Evolutionary conservation across 2,797 vertebrate genomes (phyloP), one percentile per base, ranked within the genome.

Genomic region (Tolypeutes matacus): DNA sequence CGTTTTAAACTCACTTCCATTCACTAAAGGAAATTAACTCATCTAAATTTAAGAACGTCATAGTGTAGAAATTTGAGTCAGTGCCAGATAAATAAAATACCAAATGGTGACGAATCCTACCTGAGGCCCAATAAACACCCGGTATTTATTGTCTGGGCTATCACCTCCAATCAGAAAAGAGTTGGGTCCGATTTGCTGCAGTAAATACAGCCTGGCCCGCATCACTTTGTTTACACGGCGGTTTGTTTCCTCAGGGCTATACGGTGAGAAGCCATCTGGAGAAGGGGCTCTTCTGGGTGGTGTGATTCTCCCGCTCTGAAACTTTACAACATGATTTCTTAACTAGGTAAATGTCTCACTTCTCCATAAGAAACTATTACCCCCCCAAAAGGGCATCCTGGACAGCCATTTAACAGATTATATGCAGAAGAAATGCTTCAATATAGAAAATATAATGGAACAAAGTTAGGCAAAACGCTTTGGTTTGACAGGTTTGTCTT

Each of bases 41-140:
- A 20, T 27, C 29, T 3, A 4, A 77, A 7, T 2, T 86, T 72
- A 89, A 31, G 1, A 94, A 86, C 39, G 21, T 42, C 64, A 64
- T 0, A 46, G 73, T 23, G 60, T 34, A 9, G 25, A 2, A 76
- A 69, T 58, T 9, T 85, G 18, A 89, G 21, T 36, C 27, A 86
- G n/a, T 25, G 72, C 17, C 58, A 91, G 14, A 76, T 13, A 83
- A 91, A 70, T n/a, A 53, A 73, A 86, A 62, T 31, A 58, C 5
- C 51, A 49, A 87, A 91, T 1, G 72, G 42, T 78, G 36, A 11
- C 0, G 0, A 39, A 76, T 27, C 93, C 53, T 97, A 99, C 99
- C 99, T 99, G 99, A 95, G 99, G 99, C 29, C 99, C 99, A 95
- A 99, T 99, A 92, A 99, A 99, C 36, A 99, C 99, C 31, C 99